These are phyloP conservation scores for Orchesella flavescens DNA, from an alignment of 2,888 invertebrate species.

Conservation along the genomic window DNA sequence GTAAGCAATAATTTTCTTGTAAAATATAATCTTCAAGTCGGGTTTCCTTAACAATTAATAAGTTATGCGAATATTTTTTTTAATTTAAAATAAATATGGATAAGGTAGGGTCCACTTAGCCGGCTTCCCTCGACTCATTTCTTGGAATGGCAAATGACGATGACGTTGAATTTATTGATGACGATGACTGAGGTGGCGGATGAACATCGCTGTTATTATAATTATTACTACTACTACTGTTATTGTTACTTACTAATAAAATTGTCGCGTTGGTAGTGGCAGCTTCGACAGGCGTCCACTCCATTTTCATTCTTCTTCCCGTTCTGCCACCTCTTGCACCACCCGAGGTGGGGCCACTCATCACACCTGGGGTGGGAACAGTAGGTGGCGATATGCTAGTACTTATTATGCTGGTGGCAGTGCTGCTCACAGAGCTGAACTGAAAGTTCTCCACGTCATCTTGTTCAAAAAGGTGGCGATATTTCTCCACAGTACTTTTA, in stretches of 20 bases:
- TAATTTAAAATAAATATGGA: not conserved
- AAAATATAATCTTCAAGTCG: not conserved
- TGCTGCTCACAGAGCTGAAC: not conserved
- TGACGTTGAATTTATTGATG: not conserved
- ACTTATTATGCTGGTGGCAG: not conserved
- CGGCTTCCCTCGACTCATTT: not conserved
- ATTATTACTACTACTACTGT: no score
- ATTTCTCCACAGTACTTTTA: not conserved
- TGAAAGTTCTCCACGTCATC: not conserved
- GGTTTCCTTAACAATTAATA: not conserved
- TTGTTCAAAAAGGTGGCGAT: not conserved
- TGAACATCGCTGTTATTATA: not conserved
- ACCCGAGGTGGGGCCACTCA: no score
- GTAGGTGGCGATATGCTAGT: no score
- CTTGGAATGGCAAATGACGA: not conserved
- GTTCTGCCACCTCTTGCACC: no score
- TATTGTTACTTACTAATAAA: not conserved
- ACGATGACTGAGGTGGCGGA: not conserved
- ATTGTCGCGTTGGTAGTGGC: conserved; percentile 40
- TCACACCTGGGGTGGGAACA: not conserved
- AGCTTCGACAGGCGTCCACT: conserved; percentile 39
- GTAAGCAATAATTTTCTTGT: not conserved
- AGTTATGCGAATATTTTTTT: not conserved
- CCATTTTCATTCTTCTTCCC: not conserved
- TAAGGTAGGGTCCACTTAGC: not conserved